A percentile compares a stretch with the other conserved stretches of the same genome.
Conservation (phyloP, 2,113 vertebrate species). For the Mesoclemmys tuberculata region DNA sequence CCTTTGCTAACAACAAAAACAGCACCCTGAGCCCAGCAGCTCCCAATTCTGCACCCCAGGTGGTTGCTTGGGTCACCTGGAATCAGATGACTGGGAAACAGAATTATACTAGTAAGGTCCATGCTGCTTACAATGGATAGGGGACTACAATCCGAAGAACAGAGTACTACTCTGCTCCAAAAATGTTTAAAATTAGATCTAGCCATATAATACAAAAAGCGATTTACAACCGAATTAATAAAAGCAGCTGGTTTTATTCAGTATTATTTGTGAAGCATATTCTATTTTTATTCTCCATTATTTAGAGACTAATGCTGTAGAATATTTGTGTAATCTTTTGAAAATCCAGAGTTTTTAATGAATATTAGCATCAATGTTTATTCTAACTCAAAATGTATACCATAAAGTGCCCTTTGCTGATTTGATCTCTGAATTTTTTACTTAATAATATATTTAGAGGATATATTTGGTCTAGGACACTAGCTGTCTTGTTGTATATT, state of each 20-base stretch:
- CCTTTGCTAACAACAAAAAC: too few relatives aligned
- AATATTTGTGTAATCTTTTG: neutral
- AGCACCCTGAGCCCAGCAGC: too few relatives aligned
- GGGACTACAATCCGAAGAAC: neutral
- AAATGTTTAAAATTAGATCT: neutral
- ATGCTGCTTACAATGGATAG: neutral
- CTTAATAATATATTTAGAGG: neutral
- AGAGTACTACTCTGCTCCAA: neutral
- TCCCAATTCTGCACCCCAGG: too few relatives aligned
- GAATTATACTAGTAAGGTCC: neutral
- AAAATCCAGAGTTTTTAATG: neutral
- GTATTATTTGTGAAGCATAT: neutral
- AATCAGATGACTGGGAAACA: neutral
- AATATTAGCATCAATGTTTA: neutral
- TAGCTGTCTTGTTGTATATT: neutral
- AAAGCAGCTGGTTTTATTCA: neutral
- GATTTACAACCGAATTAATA: neutral
- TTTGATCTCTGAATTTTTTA: neutral
- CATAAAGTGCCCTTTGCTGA: accelerated
- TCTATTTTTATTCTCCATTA: neutral
- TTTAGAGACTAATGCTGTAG: neutral
- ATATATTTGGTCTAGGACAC: accelerated
- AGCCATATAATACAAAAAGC: neutral
- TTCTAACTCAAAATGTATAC: neutral
- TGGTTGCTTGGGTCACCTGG: neutral